A percentile compares a stretch with the other conserved stretches of the same genome.
These are phyloP conservation scores for Brachionus paranguensis DNA, from an alignment of 1,140 invertebrate species.

Conservation along the genomic window DNA sequence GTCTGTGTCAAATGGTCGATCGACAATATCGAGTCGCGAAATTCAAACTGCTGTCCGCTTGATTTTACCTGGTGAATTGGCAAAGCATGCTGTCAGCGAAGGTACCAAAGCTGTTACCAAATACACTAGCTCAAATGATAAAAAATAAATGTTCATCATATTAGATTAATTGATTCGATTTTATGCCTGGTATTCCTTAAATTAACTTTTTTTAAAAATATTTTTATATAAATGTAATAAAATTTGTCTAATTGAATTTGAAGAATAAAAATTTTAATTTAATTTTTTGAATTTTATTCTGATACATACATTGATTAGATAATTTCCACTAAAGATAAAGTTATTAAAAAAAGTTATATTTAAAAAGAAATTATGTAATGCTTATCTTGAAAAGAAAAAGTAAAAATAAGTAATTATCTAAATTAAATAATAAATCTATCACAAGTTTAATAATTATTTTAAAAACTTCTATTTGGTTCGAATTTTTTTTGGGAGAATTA, in stretches of 20 bases:
- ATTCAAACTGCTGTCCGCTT: slow-evolving; percentile 63
- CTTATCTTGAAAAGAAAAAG: background rate
- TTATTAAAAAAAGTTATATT: background rate
- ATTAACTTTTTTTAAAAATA: background rate
- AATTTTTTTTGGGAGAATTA: background rate
- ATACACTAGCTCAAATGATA: slow-evolving; percentile 55
- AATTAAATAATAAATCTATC: background rate
- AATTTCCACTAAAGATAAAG: background rate
- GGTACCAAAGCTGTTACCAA: slow-evolving; percentile 61
- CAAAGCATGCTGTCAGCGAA: slow-evolving; percentile 62
- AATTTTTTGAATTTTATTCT: background rate
- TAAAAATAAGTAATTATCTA: background rate
- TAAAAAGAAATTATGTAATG: background rate
- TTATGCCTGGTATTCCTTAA: background rate
- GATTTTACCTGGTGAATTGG: slow-evolving; percentile 62
- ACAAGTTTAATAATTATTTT: background rate
- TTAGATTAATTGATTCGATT: background rate
- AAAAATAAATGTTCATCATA: background rate
- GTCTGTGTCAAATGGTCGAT: slow-evolving; percentile 52
- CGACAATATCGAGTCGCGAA: slow-evolving; percentile 60
- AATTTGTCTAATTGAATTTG: background rate
- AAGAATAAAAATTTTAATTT: background rate
- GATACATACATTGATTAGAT: background rate
- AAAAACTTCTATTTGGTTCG: background rate
- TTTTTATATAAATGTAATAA: slow-evolving; percentile 4